Percentiles rank a stretch among this genome's conserved stretches.
phyloP scores from a whole-genome alignment of 2,113 vertebrate genomes.

The Catagonus wagneri region DNA sequence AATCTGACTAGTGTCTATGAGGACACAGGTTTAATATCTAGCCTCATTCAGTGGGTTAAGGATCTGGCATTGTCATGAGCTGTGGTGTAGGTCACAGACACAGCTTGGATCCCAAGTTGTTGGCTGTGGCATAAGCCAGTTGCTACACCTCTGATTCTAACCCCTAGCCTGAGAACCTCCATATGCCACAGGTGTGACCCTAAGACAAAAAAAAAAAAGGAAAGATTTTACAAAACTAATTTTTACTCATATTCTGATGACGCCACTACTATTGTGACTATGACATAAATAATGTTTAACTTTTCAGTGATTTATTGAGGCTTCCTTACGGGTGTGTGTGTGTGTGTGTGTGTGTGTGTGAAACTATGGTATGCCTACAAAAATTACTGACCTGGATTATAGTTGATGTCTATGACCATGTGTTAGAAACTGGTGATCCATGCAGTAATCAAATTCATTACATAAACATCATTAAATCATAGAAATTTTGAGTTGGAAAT shows the following conservation, averaged over 20 bases:
- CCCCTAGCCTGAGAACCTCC: too few relatives aligned
- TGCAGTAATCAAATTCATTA: neutral
- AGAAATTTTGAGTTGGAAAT: neutral
- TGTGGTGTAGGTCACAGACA: too few relatives aligned
- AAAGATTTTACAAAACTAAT: neutral
- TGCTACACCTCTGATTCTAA: too few relatives aligned
- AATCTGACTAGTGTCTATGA: too few relatives aligned
- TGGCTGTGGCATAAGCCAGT: too few relatives aligned
- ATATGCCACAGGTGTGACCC: too few relatives aligned
- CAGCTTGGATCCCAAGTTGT: too few relatives aligned
- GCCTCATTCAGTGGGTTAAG: too few relatives aligned
- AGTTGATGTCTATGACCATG: neutral
- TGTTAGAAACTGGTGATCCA: neutral
- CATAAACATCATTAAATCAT: neutral
- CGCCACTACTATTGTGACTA: neutral
- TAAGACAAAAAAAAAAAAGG: neutral
- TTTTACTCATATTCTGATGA: neutral
- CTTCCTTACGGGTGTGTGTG: neutral
- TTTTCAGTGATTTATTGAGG: neutral
- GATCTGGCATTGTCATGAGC: too few relatives aligned
- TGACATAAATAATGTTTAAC: neutral
- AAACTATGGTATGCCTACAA: neutral
- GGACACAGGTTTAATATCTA: too few relatives aligned
- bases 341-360: neutral
- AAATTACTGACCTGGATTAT: neutral